Evolutionary conservation across 2,797 vertebrate genomes (phyloP).

Genomic region (Gallinago stenura): DNA sequence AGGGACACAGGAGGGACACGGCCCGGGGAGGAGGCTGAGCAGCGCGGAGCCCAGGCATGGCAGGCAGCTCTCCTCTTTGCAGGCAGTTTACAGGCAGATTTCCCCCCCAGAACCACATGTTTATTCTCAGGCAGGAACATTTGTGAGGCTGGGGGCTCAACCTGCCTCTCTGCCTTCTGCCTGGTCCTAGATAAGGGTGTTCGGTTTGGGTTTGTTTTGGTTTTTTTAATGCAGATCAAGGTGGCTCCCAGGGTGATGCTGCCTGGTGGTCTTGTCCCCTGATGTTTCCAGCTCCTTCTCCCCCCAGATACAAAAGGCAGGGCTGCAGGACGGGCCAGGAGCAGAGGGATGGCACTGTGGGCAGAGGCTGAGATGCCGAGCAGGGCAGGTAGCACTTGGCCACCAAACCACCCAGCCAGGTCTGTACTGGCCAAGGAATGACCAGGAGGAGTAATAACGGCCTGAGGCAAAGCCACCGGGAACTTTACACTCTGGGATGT

Average conservation of each 20-base stretch:
- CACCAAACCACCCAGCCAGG: neutral
- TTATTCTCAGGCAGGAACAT: neutral
- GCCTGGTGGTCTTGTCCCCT: neutral
- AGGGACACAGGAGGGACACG: neutral
- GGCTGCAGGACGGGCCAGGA: neutral
- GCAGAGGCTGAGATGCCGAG: neutral
- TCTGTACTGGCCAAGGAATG: neutral
- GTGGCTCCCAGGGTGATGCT: neutral
- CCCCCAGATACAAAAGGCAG: neutral
- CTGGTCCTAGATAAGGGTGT: neutral
- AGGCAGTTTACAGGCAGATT: neutral
- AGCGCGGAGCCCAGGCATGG: accelerated
- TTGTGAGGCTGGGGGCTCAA: neutral
- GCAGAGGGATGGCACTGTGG: neutral
- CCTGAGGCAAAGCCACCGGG: neutral
- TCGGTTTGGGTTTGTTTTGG: accelerated
- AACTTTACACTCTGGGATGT: neutral
- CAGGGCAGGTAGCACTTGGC: neutral
- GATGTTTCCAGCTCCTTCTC: neutral
- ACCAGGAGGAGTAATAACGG: neutral
- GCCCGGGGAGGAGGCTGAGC: neutral
- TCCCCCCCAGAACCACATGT: accelerated
- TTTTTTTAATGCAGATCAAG: neutral
- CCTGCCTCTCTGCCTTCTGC: neutral
- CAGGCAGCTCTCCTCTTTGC: neutral